Percentiles rank a stretch among this genome's conserved stretches.
phyloP scores from a whole-genome alignment of 2,113 vertebrate species.

The Heterocephalus glaber region DNA sequence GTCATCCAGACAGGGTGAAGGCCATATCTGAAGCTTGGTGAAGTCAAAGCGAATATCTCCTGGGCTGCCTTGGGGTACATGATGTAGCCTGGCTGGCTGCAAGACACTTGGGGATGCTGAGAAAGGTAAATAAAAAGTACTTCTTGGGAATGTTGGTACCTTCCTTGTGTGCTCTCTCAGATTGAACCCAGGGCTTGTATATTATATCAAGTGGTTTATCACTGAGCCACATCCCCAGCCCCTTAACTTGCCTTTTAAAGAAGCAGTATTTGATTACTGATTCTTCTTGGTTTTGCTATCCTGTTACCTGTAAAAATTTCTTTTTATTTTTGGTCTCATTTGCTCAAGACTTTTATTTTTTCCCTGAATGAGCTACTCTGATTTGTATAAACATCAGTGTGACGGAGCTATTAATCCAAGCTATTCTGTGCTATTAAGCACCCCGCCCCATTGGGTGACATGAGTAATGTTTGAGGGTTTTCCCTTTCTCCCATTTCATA shows the following conservation, averaged over 20 bases:
- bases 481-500: background rate
- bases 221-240: background rate
- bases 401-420: background rate
- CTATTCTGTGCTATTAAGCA: constrained; percentile 6
- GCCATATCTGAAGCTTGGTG: background rate
- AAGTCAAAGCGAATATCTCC: background rate
- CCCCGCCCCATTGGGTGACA: background rate
- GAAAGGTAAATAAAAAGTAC: background rate
- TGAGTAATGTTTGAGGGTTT: constrained; percentile 2
- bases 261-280: background rate
- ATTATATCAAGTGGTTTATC: background rate
- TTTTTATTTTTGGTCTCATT: background rate
- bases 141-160: background rate
- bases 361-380: background rate
- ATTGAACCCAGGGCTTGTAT: background rate
- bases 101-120: background rate
- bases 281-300: background rate
- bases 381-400: constrained; percentile 1
- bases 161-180: background rate
- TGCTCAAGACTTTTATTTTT: background rate
- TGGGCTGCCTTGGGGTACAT: background rate
- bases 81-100: background rate
- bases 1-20: background rate
- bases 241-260: background rate
- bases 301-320: background rate